phyloP scores from a whole-genome alignment of 1,140 invertebrate species.

The Zaprionus ghesquierei region DNA sequence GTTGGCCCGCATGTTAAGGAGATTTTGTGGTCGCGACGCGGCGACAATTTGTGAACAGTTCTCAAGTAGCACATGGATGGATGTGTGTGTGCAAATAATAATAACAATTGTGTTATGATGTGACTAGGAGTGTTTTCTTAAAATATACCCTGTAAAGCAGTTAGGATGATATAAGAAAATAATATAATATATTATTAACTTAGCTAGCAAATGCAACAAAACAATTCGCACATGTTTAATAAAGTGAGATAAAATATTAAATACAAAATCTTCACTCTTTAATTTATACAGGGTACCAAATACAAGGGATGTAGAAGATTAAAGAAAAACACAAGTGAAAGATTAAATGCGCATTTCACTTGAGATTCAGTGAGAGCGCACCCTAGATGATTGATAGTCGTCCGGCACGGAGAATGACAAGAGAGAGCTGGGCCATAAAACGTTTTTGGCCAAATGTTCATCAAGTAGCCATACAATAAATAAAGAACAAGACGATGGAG shows the following conservation, averaged over 20 bases:
- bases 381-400: conserved; percentile 44
- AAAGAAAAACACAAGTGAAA: conserved; percentile 6
- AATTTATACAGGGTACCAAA: background rate
- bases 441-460: conserved; percentile 66
- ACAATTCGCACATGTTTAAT: too few species aligned
- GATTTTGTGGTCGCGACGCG: conserved; percentile 32
- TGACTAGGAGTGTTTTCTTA: background rate
- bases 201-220: too few species aligned
- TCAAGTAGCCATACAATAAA: conserved; percentile 75
- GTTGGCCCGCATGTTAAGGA: conserved; percentile 53
- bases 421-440: conserved; percentile 58
- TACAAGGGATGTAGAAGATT: background rate
- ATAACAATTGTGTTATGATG: background rate
- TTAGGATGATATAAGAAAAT: too few species aligned
- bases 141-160: background rate
- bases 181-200: too few species aligned
- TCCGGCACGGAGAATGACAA: conserved; percentile 16
- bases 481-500: conserved; percentile 56
- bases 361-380: conserved; percentile 18
- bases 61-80: conserved; percentile 29
- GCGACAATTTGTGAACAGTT: conserved; percentile 49
- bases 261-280: background rate
- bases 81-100: conserved; percentile 17
- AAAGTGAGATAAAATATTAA: too few species aligned
- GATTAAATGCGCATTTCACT: conserved; percentile 58